Base-by-base conservation (phyloP, 2,888 invertebrate species). In the Catotricha subobsoleta region DNA sequence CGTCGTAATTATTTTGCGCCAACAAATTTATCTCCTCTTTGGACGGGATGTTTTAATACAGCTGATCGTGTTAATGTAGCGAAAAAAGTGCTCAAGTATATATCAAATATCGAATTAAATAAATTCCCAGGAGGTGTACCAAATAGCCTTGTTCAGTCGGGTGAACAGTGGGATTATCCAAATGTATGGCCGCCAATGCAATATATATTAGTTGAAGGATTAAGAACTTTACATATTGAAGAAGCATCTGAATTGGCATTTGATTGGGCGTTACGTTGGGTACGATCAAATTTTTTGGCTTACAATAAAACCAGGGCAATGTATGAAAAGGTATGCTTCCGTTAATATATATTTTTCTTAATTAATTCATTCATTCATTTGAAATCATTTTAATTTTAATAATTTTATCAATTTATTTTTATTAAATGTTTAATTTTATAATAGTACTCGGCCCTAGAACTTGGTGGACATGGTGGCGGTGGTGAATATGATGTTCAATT, bases 101-200 rank as follows among this genome's bases (percentile, higher is more conserved):
- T 87, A 48, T 71, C 74, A 41, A 70, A 69, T 45, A 69, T 71
- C 34, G 72, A 74, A 56, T 70, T 80, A 12, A 64, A 62, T 47
- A 46, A 48, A 34, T 74, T 67, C 59, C 72, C 75, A 42, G 87
- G 87, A 3, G 88, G 88, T 12, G 76, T 84, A 16, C 88, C 88
- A 12, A 72, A 81, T 0, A 83, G 86, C 0, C 63, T 81, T 46
- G 72, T 74, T 50, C 72, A 76, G 12, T 78, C 81, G 0, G 81
- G 82, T 3, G 82, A 88, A 58, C 83, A 91, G 59, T 86, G 91
- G 91, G 88, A 88, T 63, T 82, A 74, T 51, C 87, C 92, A 0
- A 92, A 92, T 62, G 90, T 86, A 0, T 94, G 94, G 94, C 83
- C 94, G 1, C 92, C 94, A 1, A 68, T 90, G 27, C 88, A 91